Evolutionary conservation across 2,888 invertebrate genomes (phyloP).

Genomic region (Cataglyphis albicans): DNA sequence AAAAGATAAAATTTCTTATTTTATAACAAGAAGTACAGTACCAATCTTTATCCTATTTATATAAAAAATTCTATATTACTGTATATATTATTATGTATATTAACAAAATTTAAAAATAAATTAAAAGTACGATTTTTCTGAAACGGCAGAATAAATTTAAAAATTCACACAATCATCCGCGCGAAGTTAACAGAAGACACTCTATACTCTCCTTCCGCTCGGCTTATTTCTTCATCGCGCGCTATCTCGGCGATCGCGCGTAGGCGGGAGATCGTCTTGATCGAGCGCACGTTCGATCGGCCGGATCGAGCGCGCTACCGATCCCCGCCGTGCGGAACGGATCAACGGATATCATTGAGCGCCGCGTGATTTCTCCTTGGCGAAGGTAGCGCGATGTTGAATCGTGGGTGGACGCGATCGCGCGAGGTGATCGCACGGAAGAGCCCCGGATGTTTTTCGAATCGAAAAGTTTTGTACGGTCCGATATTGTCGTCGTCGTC

Average conservation of each 20-base stretch:
- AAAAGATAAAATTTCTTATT: too few relatives aligned
- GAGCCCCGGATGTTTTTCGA: slow-evolving; percentile 18
- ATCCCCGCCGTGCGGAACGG: slow-evolving; percentile 50
- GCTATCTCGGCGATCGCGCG: slow-evolving; percentile 42
- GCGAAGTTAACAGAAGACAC: not conserved
- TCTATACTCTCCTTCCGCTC: slow-evolving; percentile 34
- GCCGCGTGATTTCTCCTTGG: slow-evolving; percentile 50
- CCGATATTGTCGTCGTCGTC: slow-evolving; percentile 24
- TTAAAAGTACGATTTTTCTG: not conserved
- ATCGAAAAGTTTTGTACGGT: not conserved
- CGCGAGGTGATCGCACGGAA: slow-evolving; percentile 47
- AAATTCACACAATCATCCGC: slow-evolving; percentile 47
- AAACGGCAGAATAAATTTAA: not conserved
- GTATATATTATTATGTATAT: not conserved
- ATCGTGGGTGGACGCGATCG: slow-evolving; percentile 47
- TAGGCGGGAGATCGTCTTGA: slow-evolving; percentile 48
- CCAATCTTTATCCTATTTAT: not conserved
- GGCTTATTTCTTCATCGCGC: slow-evolving; percentile 48
- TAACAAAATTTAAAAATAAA: not conserved
- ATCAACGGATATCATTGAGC: slow-evolving; percentile 50
- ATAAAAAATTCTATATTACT: not conserved
- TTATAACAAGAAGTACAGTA: not conserved
- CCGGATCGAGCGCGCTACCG: slow-evolving; percentile 48
- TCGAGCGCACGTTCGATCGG: slow-evolving; percentile 48
- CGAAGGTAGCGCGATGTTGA: slow-evolving; percentile 51